Evolutionary conservation across 2,113 vertebrate species (phyloP).

Genomic region (Nicator chloris): DNA sequence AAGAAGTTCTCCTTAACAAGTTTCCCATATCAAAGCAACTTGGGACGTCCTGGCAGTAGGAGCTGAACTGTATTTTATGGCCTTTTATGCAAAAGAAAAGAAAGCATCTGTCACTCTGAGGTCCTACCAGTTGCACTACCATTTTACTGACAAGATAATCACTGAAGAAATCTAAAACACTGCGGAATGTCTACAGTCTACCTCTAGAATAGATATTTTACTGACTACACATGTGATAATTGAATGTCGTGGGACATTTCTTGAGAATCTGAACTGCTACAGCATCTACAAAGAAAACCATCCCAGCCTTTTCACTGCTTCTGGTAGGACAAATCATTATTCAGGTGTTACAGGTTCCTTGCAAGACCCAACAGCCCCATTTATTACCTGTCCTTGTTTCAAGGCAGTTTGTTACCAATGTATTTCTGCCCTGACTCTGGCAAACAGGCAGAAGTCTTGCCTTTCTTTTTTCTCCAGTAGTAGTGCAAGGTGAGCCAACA

Average conservation of each 20-base stretch:
- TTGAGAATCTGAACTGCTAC: not conserved
- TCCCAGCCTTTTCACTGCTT: not conserved
- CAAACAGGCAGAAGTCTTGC: not conserved
- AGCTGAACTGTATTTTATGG: not conserved
- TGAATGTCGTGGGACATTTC: not conserved
- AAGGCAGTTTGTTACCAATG: not conserved
- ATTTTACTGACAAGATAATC: not conserved
- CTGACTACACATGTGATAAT: not conserved
- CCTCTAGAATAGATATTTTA: not conserved
- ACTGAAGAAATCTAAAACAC: not conserved
- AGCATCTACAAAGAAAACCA: not conserved
- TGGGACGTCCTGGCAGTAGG: not conserved
- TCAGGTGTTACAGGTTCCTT: not conserved
- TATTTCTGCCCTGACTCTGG: not conserved
- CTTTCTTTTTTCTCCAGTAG: not conserved
- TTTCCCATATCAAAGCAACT: not conserved
- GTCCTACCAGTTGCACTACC: not conserved
- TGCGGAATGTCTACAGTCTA: not conserved
- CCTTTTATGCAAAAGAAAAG: not conserved
- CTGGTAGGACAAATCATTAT: not conserved
- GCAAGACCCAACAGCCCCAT: not conserved
- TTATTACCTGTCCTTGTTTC: not conserved
- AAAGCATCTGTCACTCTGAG: not conserved
- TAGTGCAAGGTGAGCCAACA: not conserved
- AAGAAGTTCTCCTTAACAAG: not conserved